These are phyloP conservation scores for Copidosoma floridanum DNA, from an alignment of 1,140 invertebrate genomes.

Conservation along the genomic window DNA sequence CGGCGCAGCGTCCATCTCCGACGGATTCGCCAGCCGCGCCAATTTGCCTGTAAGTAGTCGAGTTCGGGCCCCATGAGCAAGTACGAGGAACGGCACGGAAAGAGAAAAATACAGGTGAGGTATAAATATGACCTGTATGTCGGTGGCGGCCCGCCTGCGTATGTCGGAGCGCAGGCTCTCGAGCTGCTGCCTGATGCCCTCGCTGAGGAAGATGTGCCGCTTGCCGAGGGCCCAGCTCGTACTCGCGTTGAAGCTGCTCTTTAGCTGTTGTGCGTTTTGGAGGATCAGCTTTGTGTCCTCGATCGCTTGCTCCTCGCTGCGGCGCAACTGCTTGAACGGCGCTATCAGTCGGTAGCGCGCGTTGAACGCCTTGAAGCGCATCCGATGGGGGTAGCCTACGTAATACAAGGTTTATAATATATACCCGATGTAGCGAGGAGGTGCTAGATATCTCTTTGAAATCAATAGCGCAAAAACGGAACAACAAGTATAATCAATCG, in stretches of 20 bases:
- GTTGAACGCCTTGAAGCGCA: conserved; percentile 94
- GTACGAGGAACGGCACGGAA: too few relatives aligned
- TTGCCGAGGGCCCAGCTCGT: conserved; percentile 90
- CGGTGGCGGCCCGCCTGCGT: conserved; percentile 72
- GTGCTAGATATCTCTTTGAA: too few relatives aligned
- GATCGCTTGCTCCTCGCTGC: conserved; percentile 76
- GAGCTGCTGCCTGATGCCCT: conserved; percentile 85
- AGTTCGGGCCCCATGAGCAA: too few relatives aligned
- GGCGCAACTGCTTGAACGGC: conserved; percentile 70
- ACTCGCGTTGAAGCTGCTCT: conserved; percentile 60
- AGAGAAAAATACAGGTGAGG: too few relatives aligned
- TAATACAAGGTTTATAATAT: too few relatives aligned
- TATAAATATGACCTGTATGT: conserved; percentile 54
- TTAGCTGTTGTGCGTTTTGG: conserved; percentile 62
- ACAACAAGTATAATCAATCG: too few relatives aligned
- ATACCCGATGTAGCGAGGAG: too few relatives aligned
- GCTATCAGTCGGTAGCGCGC: conserved; percentile 79
- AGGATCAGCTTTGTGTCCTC: conserved; percentile 80
- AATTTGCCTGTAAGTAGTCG: conserved; percentile 66
- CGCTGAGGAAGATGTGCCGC: conserved; percentile 90
- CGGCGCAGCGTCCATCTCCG: conserved; percentile 68
- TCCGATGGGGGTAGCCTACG: conserved; percentile 87
- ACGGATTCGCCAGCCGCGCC: conserved; percentile 76
- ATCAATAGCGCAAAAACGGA: too few relatives aligned
- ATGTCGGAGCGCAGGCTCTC: conserved; percentile 78